A percentile compares a stretch with the other conserved stretches of the same genome.
Evolutionary conservation across 2,888 invertebrate species (phyloP).

Genomic region (Phytoseiulus persimilis): DNA sequence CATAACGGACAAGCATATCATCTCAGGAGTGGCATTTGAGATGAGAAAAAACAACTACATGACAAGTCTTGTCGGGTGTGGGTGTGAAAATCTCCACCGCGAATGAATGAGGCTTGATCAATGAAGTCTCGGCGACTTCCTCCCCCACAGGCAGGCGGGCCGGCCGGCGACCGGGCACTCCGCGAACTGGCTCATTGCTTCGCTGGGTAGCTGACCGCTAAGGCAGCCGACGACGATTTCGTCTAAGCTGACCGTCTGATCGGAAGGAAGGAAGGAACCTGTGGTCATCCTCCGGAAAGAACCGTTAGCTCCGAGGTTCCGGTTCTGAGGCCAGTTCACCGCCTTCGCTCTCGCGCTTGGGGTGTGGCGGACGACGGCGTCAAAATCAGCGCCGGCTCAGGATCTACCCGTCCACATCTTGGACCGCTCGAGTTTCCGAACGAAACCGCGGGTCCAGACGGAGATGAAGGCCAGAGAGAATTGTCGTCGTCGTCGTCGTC

Average conservation of each 20-base stretch:
- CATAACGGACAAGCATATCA: background rate
- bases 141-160: background rate
- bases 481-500: background rate
- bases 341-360: background rate
- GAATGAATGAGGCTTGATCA: background rate
- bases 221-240: background rate
- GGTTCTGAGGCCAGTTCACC: background rate
- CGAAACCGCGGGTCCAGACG: background rate
- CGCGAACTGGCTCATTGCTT: background rate
- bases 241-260: background rate
- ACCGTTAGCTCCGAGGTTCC: constrained; percentile 26
- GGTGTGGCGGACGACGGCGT: background rate
- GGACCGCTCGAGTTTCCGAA: too few species aligned
- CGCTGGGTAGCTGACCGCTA: background rate
- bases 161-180: background rate
- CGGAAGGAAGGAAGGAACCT: constrained; percentile 27
- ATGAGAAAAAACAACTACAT: background rate
- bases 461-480: background rate
- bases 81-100: background rate
- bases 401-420: too few species aligned
- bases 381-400: background rate
- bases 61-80: background rate
- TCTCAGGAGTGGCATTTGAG: background rate
- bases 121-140: constrained; percentile 35
- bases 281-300: constrained; percentile 17